Evolutionary conservation across 1,140 invertebrate genomes (phyloP).

Genomic region (Mycetomoellerius zeteki): DNA sequence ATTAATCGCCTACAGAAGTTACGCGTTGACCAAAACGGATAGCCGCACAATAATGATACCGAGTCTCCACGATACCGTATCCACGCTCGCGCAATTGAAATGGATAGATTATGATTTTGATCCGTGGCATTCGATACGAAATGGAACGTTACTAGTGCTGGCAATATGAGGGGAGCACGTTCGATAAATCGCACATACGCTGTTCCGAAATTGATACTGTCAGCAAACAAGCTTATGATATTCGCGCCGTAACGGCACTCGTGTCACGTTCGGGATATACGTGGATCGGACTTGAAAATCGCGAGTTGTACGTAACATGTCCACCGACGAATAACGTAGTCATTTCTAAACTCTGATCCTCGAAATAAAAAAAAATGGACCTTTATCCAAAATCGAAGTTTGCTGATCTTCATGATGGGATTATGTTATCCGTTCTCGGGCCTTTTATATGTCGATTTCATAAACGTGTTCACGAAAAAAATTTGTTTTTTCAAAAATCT

Average conservation of each 20-base stretch:
- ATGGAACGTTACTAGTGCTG: conserved; percentile 65
- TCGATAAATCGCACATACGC: conserved; percentile 80
- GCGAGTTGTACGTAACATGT: conserved; percentile 52
- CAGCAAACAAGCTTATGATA: conserved; percentile 80
- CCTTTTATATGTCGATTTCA: conserved; percentile 49
- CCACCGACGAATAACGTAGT: conserved; percentile 49
- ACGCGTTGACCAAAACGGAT: conserved; percentile 16
- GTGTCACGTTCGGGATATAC: conserved; percentile 78
- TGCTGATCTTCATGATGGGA: neutral
- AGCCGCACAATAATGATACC: conserved; percentile 24
- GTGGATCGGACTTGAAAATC: conserved; percentile 68
- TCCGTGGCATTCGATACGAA: conserved; percentile 59
- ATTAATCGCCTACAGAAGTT: neutral
- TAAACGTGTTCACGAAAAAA: conserved; percentile 7
- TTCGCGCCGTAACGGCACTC: conserved; percentile 64
- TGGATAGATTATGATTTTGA: conserved; percentile 64
- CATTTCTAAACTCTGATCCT: conserved; percentile 15
- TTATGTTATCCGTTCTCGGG: conserved; percentile 36
- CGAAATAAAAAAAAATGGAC: neutral
- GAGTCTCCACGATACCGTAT: neutral
- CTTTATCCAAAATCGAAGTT: neutral
- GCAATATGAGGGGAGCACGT: conserved; percentile 72
- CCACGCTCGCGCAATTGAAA: conserved; percentile 32
- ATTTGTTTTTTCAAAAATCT: conserved; percentile 7
- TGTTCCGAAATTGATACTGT: conserved; percentile 82